Conservation (phyloP, 2,113 vertebrate species). For the Elaphurus davidianus region DNA sequence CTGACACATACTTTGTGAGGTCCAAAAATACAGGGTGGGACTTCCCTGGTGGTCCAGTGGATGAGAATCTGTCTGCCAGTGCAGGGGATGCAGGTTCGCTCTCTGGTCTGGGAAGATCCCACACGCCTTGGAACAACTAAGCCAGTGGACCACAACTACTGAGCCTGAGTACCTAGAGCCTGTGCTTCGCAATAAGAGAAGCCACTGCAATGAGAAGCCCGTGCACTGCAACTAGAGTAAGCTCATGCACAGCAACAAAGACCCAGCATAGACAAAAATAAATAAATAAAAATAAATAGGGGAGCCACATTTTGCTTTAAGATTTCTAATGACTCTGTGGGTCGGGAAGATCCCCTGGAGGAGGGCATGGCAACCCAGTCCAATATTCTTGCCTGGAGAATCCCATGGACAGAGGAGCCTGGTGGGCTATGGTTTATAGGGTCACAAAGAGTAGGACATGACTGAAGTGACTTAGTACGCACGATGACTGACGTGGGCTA, state of each 20-base stretch:
- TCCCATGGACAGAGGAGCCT: neutral
- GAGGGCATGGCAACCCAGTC: neutral
- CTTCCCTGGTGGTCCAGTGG: neutral
- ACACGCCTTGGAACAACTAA: neutral
- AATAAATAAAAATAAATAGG: neutral
- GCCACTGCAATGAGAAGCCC: neutral
- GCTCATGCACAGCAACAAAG: neutral
- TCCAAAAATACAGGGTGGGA: neutral
- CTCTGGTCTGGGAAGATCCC: neutral
- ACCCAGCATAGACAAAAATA: neutral
- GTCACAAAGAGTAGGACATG: neutral
- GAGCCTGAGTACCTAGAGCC: neutral
- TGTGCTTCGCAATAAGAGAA: neutral
- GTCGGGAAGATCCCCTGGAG: neutral
- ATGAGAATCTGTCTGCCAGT: neutral
- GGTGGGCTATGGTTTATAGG: neutral
- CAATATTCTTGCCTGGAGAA: neutral
- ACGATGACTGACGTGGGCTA: neutral
- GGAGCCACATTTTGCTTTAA: neutral
- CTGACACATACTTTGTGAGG: neutral
- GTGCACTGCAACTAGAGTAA: neutral
- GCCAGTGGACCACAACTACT: neutral
- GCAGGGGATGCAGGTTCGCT: fast-evolving
- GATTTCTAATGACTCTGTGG: neutral
- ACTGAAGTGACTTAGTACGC: neutral